These are phyloP conservation scores for Mustelus asterias DNA, from an alignment of 2,113 vertebrate genomes.

Conservation along the genomic window DNA sequence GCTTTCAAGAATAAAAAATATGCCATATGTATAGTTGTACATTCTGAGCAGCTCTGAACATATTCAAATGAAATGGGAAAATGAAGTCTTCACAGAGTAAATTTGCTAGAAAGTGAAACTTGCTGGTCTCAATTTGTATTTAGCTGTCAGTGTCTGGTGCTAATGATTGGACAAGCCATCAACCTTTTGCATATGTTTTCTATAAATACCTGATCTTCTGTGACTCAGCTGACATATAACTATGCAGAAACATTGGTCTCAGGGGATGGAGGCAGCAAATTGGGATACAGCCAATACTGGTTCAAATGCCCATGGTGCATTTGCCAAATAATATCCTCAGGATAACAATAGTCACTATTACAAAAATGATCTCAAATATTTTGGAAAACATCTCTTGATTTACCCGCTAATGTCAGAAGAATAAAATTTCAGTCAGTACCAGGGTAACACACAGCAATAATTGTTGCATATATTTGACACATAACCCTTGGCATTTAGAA, in stretches of 20 bases:
- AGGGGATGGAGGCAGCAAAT: conserved; percentile 59
- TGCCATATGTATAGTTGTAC: conserved; percentile 63
- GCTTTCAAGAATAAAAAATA: conserved; percentile 81
- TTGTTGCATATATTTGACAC: conserved; percentile 85
- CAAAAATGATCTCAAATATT: conserved; percentile 62
- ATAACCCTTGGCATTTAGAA: conserved; percentile 81
- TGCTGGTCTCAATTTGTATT: conserved; percentile 64
- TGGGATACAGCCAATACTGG: conserved; percentile 62
- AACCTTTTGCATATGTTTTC: conserved; percentile 68
- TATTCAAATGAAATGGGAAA: conserved; percentile 77
- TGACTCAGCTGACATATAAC: conserved; percentile 53
- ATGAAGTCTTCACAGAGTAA: conserved; percentile 65
- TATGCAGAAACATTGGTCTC: conserved; percentile 63
- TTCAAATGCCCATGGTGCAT: conserved; percentile 50
- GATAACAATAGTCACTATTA: conserved; percentile 51
- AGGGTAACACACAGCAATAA: conserved; percentile 88
- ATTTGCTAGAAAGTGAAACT: conserved; percentile 62
- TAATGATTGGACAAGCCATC: conserved; percentile 62
- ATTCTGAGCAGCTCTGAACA: conserved; percentile 57
- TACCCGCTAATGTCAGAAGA: conserved; percentile 87
- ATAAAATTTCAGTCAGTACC: conserved; percentile 84
- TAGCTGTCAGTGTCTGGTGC: conserved; percentile 64
- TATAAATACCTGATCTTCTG: conserved; percentile 70
- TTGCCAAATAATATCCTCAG: conserved; percentile 58
- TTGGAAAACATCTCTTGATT: conserved; percentile 78